Conservation (phyloP, 1,140 invertebrate species). For the Saccostrea cuccullata region DNA sequence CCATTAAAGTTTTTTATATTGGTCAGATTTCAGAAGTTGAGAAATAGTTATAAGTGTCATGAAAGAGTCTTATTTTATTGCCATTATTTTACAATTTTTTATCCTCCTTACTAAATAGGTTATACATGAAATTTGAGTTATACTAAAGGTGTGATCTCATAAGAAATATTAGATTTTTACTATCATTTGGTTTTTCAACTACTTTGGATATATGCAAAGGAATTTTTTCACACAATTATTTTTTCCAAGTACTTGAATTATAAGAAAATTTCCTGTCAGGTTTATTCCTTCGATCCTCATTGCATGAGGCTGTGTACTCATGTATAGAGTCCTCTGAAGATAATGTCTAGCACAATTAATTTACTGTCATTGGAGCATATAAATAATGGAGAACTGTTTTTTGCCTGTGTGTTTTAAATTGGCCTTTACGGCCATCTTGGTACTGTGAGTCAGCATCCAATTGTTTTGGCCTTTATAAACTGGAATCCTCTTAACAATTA, state of each 20-base stretch:
- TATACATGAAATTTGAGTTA: too few relatives aligned
- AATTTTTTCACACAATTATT: too few relatives aligned
- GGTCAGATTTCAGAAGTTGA: neutral
- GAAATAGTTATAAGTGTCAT: neutral
- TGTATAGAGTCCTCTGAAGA: neutral
- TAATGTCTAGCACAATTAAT: neutral
- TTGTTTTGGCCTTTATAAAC: constrained; percentile 37
- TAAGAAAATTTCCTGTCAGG: too few relatives aligned
- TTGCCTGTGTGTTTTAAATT: constrained; percentile 7
- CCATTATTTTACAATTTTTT: too few relatives aligned
- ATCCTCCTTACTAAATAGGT: too few relatives aligned
- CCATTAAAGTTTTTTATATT: neutral
- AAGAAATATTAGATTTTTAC: too few relatives aligned
- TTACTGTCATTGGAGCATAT: constrained; percentile 4
- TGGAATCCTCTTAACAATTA: constrained; percentile 36
- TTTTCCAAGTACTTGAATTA: too few relatives aligned
- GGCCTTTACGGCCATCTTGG: neutral
- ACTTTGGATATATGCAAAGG: too few relatives aligned
- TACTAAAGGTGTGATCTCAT: too few relatives aligned
- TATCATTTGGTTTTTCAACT: too few relatives aligned
- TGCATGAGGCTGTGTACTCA: neutral
- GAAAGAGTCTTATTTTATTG: neutral
- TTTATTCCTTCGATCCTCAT: neutral
- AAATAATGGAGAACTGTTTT: constrained; percentile 18
- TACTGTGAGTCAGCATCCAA: constrained; percentile 23